Evolutionary conservation across 2,888 invertebrate species (phyloP).

Genomic region (Trichogramma evanescens): DNA sequence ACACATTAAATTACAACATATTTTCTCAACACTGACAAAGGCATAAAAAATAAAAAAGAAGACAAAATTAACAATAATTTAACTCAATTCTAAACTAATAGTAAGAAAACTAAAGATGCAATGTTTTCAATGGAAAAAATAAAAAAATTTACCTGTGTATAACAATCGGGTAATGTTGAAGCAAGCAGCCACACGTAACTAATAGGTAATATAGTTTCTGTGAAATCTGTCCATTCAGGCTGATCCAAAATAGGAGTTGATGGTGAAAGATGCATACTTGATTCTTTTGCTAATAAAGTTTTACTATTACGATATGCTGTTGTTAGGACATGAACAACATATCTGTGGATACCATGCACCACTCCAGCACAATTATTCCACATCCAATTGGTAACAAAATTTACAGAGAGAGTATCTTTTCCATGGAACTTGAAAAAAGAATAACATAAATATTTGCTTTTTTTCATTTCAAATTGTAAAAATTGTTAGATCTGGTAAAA

Average conservation of each 20-base stretch:
- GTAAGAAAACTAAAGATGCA: background rate
- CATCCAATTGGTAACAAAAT: slow-evolving; percentile 76
- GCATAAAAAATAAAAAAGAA: background rate
- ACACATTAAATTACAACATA: background rate
- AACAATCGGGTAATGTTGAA: slow-evolving; percentile 55
- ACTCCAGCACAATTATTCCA: slow-evolving; percentile 70
- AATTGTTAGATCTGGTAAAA: slow-evolving; percentile 2
- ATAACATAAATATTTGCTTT: background rate
- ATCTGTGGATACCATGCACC: slow-evolving; percentile 70
- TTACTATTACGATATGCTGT: slow-evolving; percentile 52
- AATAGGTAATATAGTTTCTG: slow-evolving; percentile 52
- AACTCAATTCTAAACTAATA: background rate
- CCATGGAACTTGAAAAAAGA: slow-evolving; percentile 57
- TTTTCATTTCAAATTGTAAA: slow-evolving; percentile 5
- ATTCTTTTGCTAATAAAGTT: slow-evolving; percentile 35
- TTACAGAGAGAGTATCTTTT: slow-evolving; percentile 65
- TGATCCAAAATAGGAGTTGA: slow-evolving; percentile 65
- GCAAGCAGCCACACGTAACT: slow-evolving; percentile 68
- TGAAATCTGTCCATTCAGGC: slow-evolving; percentile 30
- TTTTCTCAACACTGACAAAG: background rate
- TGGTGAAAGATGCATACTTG: slow-evolving; percentile 56
- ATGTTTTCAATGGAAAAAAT: background rate
- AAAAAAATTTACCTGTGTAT: slow-evolving; percentile 39
- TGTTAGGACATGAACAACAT: slow-evolving; percentile 54
- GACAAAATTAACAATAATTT: background rate